Evolutionary conservation across 2,888 invertebrate species (phyloP).

Genomic region (Ophraella communa): DNA sequence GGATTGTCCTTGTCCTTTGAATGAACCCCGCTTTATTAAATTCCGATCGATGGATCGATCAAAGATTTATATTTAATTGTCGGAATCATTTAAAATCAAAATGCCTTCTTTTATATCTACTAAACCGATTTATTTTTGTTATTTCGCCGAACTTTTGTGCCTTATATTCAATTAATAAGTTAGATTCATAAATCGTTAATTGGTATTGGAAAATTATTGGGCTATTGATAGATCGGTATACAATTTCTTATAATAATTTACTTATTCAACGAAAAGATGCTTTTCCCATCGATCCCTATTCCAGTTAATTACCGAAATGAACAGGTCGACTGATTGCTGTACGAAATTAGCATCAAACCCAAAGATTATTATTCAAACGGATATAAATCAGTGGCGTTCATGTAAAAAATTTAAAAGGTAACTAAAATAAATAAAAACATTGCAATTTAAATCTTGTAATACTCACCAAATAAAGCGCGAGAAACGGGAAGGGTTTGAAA

Average conservation of each 20-base stretch:
- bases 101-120: too few species aligned
- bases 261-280: not conserved
- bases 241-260: constrained; percentile 3
- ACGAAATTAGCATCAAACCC: not conserved
- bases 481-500: too few species aligned
- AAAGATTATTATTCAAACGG: not conserved
- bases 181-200: not conserved
- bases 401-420: too few species aligned
- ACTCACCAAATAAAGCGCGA: too few species aligned
- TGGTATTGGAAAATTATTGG: not conserved
- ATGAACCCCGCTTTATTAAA: not conserved
- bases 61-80: not conserved
- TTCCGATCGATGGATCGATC: not conserved
- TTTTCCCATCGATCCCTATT: not conserved
- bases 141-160: too few species aligned
- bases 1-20: constrained; percentile 20
- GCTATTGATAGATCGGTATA: not conserved
- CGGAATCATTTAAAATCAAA: too few species aligned
- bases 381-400: not conserved
- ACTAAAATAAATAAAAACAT: too few species aligned
- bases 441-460: too few species aligned
- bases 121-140: too few species aligned
- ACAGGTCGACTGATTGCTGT: constrained; percentile 4
- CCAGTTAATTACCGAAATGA: constrained; percentile 9
- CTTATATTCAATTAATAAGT: too few species aligned